Conservation (phyloP, 2,797 vertebrate species). For the Cyprinodon diabolis region DNA sequence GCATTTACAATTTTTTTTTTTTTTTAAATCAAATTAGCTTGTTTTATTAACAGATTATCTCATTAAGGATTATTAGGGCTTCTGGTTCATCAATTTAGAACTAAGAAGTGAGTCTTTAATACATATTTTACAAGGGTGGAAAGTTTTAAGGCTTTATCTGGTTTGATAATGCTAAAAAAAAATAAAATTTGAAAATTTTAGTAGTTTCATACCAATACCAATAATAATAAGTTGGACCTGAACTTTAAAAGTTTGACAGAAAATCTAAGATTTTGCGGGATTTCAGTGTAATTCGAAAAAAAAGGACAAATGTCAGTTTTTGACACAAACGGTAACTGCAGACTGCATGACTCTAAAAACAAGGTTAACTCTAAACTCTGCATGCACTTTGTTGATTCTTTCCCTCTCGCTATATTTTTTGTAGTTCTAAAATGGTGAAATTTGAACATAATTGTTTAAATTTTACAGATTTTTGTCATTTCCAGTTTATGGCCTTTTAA, state of each 20-base stretch:
- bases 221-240: too few relatives aligned
- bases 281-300: background rate
- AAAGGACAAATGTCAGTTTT: background rate
- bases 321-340: background rate
- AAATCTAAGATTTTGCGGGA: background rate
- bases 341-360: background rate
- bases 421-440: background rate
- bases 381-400: background rate
- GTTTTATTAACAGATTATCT: background rate
- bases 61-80: background rate
- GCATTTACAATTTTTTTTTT: background rate
- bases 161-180: too few relatives aligned
- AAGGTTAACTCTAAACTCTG: background rate
- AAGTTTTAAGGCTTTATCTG: background rate
- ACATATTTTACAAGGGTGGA: background rate
- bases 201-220: background rate
- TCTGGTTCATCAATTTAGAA: background rate
- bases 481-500: background rate
- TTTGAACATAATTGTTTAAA: background rate
- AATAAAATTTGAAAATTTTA: background rate
- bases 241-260: background rate
- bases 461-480: background rate
- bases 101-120: background rate
- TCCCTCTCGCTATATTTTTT: background rate
- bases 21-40: background rate